These are phyloP conservation scores for Fragum sueziense DNA, from an alignment of 2,888 invertebrate genomes.

Conservation along the genomic window DNA sequence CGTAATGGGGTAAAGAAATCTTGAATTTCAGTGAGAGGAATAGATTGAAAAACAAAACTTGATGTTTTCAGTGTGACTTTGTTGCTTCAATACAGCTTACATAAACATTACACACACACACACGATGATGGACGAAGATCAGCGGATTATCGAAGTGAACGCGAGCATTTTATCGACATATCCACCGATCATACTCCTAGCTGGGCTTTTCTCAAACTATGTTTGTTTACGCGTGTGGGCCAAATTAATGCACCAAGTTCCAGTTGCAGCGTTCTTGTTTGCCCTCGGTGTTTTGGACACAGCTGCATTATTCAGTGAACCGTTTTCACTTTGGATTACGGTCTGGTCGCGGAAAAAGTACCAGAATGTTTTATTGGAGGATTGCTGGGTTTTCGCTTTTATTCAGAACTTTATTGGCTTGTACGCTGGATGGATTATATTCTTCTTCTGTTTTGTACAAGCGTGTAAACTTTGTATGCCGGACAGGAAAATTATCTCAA, in stretches of 20 bases:
- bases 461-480: slow-evolving; percentile 36
- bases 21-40: too few relatives aligned
- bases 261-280: slow-evolving; percentile 35
- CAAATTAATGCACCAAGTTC: not conserved
- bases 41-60: too few relatives aligned
- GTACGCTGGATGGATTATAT: slow-evolving; percentile 31
- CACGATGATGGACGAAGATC: too few relatives aligned
- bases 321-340: slow-evolving; percentile 27
- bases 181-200: slow-evolving; percentile 27
- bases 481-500: slow-evolving; percentile 2
- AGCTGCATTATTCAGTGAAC: slow-evolving; percentile 38
- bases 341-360: not conserved
- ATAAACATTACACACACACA: too few relatives aligned
- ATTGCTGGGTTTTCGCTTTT: slow-evolving; percentile 19
- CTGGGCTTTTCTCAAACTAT: slow-evolving; percentile 32
- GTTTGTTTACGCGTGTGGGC: slow-evolving; percentile 19
- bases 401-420: slow-evolving; percentile 27
- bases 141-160: not conserved
- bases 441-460: slow-evolving; percentile 34
- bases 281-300: slow-evolving; percentile 24
- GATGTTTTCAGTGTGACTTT: too few relatives aligned
- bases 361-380: not conserved
- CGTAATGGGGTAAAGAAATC: too few relatives aligned
- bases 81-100: too few relatives aligned
- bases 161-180: slow-evolving; percentile 13